Percentiles rank a stretch among this genome's conserved stretches.
These are phyloP conservation scores for Neoaliturus tenellus DNA, from an alignment of 2,888 invertebrate species.

Conservation along the genomic window DNA sequence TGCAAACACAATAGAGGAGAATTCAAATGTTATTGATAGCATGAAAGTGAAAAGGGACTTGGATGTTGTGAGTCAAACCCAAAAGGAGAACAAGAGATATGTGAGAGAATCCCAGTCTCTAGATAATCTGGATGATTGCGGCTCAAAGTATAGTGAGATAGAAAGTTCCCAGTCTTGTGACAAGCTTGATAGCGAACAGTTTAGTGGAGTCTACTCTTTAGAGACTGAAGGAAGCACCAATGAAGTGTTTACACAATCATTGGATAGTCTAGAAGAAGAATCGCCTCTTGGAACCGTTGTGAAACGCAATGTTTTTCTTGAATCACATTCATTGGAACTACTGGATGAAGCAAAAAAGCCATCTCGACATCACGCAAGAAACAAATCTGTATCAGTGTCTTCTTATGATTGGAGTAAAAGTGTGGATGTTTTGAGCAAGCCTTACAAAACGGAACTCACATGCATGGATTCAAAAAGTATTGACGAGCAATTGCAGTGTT, in stretches of 20 bases:
- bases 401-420: constrained; percentile 64
- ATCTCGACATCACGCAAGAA: constrained; percentile 64
- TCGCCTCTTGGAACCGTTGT: constrained; percentile 55
- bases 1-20: neutral
- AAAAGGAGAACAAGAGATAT: constrained; percentile 9
- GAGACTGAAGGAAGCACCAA: constrained; percentile 42
- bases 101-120: constrained; percentile 54
- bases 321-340: constrained; percentile 67
- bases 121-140: constrained; percentile 56
- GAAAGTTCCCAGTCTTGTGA: constrained; percentile 63
- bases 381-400: constrained; percentile 66
- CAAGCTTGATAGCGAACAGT: constrained; percentile 60
- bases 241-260: constrained; percentile 52
- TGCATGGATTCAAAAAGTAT: constrained; percentile 65
- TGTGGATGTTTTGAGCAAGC: constrained; percentile 62
- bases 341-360: constrained; percentile 62
- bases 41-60: neutral
- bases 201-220: constrained; percentile 42
- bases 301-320: constrained; percentile 60
- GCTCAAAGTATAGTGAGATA: constrained; percentile 56
- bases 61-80: neutral
- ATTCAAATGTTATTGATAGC: neutral
- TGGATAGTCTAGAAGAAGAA: constrained; percentile 56
- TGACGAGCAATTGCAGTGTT: constrained; percentile 68
- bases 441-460: constrained; percentile 59